Percentiles rank a stretch among this genome's conserved stretches.
phyloP scores from a whole-genome alignment of 2,797 vertebrate genomes.

The Amazona finschi region DNA sequence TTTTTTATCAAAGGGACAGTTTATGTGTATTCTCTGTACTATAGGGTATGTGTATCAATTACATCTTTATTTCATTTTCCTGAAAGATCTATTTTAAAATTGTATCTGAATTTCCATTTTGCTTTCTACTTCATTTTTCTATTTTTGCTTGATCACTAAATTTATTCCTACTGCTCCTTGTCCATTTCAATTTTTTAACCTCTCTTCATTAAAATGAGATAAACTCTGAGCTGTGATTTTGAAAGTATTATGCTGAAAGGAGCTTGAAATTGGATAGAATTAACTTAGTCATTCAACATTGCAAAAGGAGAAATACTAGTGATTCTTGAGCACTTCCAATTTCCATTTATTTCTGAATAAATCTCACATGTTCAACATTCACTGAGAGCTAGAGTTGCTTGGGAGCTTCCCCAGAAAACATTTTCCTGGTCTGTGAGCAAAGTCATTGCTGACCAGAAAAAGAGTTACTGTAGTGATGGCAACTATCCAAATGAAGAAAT shows the following conservation, averaged over 20 bases:
- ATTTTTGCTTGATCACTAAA: not conserved
- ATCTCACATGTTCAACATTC: not conserved
- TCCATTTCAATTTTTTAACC: not conserved
- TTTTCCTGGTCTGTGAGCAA: not conserved
- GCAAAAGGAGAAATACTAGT: not conserved
- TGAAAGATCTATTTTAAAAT: not conserved
- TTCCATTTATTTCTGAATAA: not conserved
- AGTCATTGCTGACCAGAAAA: not conserved
- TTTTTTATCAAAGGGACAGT: not conserved
- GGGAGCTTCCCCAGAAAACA: not conserved
- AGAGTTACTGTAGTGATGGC: not conserved
- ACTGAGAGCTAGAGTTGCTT: not conserved
- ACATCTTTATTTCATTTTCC: not conserved
- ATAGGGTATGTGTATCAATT: too few species aligned
- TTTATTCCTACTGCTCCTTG: not conserved
- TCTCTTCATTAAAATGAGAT: slow-evolving; percentile 15
- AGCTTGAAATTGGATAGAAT: slow-evolving; percentile 47
- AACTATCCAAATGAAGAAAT: not conserved
- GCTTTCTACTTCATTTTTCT: not conserved
- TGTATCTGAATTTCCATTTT: not conserved
- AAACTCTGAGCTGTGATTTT: slow-evolving; percentile 39
- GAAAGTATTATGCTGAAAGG: slow-evolving; percentile 22
- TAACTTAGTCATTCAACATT: not conserved
- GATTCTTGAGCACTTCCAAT: not conserved
- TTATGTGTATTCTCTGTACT: not conserved